Evolutionary conservation across 1,140 invertebrate species (phyloP).

Genomic region (Papilio glaucus): DNA sequence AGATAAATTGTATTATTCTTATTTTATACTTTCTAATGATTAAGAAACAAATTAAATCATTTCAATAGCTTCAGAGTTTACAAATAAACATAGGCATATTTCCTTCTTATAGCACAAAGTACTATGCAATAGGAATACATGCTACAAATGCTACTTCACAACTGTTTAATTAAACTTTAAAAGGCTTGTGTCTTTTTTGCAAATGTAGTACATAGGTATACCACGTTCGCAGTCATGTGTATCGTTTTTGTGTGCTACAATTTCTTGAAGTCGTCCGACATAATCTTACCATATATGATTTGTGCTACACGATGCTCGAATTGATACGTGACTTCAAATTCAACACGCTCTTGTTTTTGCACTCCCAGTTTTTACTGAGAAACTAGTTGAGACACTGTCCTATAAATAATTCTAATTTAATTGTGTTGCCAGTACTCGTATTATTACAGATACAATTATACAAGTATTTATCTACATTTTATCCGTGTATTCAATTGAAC

Average conservation of each 20-base stretch:
- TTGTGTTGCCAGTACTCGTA: neutral
- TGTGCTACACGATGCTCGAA: constrained; percentile 22
- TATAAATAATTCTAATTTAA: constrained; percentile 39
- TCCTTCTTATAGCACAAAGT: too few relatives aligned
- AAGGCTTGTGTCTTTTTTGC: neutral
- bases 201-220: neutral
- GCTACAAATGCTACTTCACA: too few relatives aligned
- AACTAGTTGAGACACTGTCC: constrained; percentile 22
- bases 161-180: neutral
- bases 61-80: too few relatives aligned
- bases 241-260: constrained; percentile 3
- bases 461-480: constrained; percentile 16
- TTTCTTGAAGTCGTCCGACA: neutral
- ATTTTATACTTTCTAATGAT: too few relatives aligned
- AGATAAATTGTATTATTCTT: too few relatives aligned
- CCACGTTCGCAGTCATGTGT: neutral
- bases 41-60: too few relatives aligned
- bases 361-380: constrained; percentile 27
- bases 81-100: too few relatives aligned
- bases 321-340: constrained; percentile 25
- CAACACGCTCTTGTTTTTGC: constrained; percentile 22
- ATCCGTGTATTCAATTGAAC: neutral
- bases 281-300: constrained; percentile 33
- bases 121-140: too few relatives aligned
- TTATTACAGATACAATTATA: constrained; percentile 31